Evolutionary conservation across 2,113 vertebrate genomes (phyloP), one percentile per base, ranked within the genome.

Genomic region (Microcebus jonahi): DNA sequence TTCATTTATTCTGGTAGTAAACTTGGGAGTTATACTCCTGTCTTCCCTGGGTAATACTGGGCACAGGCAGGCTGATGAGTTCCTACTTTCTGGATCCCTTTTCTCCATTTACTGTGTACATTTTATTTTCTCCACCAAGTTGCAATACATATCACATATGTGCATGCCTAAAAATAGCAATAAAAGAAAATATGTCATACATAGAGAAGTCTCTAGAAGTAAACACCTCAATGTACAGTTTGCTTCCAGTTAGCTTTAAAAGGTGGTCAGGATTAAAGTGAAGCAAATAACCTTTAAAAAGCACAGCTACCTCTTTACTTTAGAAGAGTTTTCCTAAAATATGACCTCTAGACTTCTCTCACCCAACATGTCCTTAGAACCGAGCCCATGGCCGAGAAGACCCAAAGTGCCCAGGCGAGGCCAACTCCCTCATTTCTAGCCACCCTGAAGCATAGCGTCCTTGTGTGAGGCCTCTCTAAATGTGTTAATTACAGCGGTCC

Each of bases 241-340:
- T 91, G 59, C 67, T 91, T 15, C 42, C 13, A 14, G 21, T 81
- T 80, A 86, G 12, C n/a, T 83, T 96, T 18, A 87, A 86, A 82
- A 93, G 15, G 59, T 85, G 14, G 87, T 90, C 14, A 39, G 50
- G 36, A 88, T 87, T 91, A 8, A 48, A 27, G 71, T 75, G 42
- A 75, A 73, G 17, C 57, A 96, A 81, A 95, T 14, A 36, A 93
- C 36, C 18, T 29, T 73, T 90, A 70, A 82, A 91, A 94, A 57
- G 29, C 50, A 18, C 75, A 86, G 45, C 53, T 21, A 87, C 15
- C 23, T 67, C 39, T 82, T 67, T 75, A 82, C 39, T 68, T 75
- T 31, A 95, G 75, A 93, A 75, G 34, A 67, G 8, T 90, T 87
- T 75, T 81, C 50, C 57, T 81, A 80, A 79, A 39, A 81, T 71